A percentile compares a stretch with the other conserved stretches of the same genome.
These are phyloP conservation scores for Liparis tanakae DNA, from an alignment of 2,797 vertebrate genomes.

Conservation along the genomic window DNA sequence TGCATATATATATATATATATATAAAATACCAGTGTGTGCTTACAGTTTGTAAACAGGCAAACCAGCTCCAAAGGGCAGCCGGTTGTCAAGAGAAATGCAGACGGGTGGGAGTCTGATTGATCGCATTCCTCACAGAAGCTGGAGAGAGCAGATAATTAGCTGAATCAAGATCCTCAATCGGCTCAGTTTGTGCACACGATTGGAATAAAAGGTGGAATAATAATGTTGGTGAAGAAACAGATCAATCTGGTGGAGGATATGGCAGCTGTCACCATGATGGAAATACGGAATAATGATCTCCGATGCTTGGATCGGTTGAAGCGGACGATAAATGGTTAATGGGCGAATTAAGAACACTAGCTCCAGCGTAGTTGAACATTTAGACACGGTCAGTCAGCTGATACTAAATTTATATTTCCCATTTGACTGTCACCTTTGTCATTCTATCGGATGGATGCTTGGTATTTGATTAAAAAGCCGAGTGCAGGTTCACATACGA, in stretches of 20 bases:
- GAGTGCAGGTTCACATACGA: neutral
- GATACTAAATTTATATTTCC: neutral
- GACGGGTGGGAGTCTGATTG: neutral
- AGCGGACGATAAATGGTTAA: conserved; percentile 16
- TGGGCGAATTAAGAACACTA: neutral
- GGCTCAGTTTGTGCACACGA: conserved; percentile 9
- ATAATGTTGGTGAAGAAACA: neutral
- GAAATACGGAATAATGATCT: neutral
- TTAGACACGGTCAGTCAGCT: neutral
- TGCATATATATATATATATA: no score
- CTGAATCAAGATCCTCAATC: no score
- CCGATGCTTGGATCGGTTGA: neutral
- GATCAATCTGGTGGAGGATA: neutral
- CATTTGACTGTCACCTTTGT: neutral
- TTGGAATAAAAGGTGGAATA: neutral
- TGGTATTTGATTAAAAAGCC: neutral
- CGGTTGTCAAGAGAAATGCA: neutral
- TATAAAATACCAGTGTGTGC: no score
- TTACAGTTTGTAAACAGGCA: neutral
- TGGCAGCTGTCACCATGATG: neutral
- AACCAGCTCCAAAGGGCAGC: neutral
- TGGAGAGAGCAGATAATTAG: neutral
- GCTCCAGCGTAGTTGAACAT: neutral
- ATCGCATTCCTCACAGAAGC: no score
- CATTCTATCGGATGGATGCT: neutral